phyloP scores from a whole-genome alignment of 2,888 invertebrate genomes.

The Empis livida region DNA sequence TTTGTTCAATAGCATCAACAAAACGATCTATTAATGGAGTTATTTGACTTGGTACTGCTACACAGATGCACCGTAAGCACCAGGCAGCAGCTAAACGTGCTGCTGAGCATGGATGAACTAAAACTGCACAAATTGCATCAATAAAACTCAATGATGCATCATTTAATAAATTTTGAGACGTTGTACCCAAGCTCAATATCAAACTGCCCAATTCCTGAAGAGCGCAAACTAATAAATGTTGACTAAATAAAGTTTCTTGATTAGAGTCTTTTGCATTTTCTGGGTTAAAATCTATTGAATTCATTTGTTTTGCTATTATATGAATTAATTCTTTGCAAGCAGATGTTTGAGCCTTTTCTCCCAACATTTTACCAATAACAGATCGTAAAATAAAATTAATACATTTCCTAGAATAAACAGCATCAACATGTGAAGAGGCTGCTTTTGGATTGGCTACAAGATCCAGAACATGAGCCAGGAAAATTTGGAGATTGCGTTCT shows the following conservation, averaged over 20 bases:
- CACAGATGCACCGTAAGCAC: constrained; percentile 79
- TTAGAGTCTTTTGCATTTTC: constrained; percentile 86
- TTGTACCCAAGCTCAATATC: constrained; percentile 84
- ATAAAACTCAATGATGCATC: constrained; percentile 69
- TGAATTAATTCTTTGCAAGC: constrained; percentile 90
- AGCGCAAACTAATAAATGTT: constrained; percentile 84
- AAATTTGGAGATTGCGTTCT: constrained; percentile 75
- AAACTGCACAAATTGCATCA: constrained; percentile 49
- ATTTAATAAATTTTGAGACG: constrained; percentile 77
- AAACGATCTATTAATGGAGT: constrained; percentile 87
- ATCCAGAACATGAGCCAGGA: constrained; percentile 83
- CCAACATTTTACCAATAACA: constrained; percentile 84
- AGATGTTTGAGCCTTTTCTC: constrained; percentile 92
- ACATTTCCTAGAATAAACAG: constrained; percentile 94
- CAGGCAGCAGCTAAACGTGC: constrained; percentile 90
- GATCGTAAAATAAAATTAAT: constrained; percentile 89
- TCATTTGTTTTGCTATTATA: constrained; percentile 89
- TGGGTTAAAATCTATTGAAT: constrained; percentile 83
- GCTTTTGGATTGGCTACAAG: constrained; percentile 92
- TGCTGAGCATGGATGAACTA: constrained; percentile 89
- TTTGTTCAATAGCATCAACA: constrained; percentile 74
- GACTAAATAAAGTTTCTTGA: constrained; percentile 81
- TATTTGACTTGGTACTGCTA: constrained; percentile 88
- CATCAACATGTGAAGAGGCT: constrained; percentile 91
- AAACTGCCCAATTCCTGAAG: constrained; percentile 84